Evolutionary conservation across 35 echinoderm and acorn worm genomes (phyloP).

Genomic region (Heliocidaris erythrogramma): DNA sequence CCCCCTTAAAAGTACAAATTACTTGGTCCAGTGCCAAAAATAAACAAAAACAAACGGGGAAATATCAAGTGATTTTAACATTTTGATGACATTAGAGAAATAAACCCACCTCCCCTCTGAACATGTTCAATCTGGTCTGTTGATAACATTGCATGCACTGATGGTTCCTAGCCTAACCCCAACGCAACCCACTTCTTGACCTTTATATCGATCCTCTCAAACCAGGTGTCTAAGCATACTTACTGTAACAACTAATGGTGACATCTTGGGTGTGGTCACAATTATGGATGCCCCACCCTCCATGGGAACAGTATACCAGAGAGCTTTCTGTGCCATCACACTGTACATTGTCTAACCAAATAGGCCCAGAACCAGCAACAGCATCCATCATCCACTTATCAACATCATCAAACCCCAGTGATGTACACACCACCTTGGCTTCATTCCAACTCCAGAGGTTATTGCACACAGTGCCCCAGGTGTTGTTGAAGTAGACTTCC

Average conservation of each 20-base stretch:
- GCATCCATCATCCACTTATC: not conserved
- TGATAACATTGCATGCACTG: no score
- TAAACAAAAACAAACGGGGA: no score
- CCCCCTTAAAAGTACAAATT: no score
- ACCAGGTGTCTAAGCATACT: not conserved
- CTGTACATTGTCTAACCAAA: not conserved
- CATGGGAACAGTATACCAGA: constrained; percentile 51
- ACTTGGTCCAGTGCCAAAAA: no score
- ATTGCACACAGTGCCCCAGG: constrained; percentile 23
- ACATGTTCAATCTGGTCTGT: no score
- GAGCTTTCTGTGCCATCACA: constrained; percentile 41
- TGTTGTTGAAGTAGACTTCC: not conserved
- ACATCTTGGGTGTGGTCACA: constrained; percentile 67
- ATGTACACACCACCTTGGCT: constrained; percentile 16
- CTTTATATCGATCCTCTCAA: not conserved
- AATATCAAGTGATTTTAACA: no score
- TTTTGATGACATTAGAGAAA: no score
- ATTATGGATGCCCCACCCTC: constrained; percentile 53
- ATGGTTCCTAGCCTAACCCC: not conserved
- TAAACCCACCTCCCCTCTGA: no score
- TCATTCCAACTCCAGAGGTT: constrained; percentile 1
- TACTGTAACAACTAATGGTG: constrained; percentile 12
- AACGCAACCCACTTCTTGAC: not conserved
- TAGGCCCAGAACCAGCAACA: constrained; percentile 1
- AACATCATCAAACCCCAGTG: constrained; percentile 3